Conservation (phyloP, 2,113 vertebrate species). For the Mungos mungo region DNA sequence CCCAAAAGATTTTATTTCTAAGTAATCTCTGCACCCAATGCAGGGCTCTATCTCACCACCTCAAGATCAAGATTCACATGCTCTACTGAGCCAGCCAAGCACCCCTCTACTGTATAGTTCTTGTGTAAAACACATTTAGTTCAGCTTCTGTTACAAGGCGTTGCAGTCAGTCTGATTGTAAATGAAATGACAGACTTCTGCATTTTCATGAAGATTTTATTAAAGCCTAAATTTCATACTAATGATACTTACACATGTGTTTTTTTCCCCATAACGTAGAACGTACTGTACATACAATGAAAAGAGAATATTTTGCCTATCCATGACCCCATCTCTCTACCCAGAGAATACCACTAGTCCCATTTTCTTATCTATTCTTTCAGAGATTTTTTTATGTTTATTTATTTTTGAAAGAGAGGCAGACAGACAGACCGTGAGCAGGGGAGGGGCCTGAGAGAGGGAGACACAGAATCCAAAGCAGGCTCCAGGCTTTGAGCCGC, state of each 20-base stretch:
- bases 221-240: slow-evolving; percentile 27
- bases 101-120: background rate
- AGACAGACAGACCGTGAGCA: too few relatives aligned
- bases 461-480: too few relatives aligned
- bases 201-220: slow-evolving; percentile 6
- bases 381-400: background rate
- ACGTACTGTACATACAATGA: background rate
- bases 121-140: background rate
- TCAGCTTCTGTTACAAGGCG: background rate
- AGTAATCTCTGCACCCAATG: background rate
- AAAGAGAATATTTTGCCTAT: background rate
- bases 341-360: background rate
- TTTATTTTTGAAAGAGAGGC: too few relatives aligned
- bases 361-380: background rate
- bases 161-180: background rate
- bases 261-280: background rate
- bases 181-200: background rate
- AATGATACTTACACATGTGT: background rate
- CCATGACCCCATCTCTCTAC: background rate
- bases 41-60: background rate
- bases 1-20: background rate
- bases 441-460: too few relatives aligned
- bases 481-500: too few relatives aligned
- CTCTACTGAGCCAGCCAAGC: background rate
- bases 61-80: background rate